Base-by-base conservation (phyloP, 2,797 vertebrate species). In the Carapus acus region DNA sequence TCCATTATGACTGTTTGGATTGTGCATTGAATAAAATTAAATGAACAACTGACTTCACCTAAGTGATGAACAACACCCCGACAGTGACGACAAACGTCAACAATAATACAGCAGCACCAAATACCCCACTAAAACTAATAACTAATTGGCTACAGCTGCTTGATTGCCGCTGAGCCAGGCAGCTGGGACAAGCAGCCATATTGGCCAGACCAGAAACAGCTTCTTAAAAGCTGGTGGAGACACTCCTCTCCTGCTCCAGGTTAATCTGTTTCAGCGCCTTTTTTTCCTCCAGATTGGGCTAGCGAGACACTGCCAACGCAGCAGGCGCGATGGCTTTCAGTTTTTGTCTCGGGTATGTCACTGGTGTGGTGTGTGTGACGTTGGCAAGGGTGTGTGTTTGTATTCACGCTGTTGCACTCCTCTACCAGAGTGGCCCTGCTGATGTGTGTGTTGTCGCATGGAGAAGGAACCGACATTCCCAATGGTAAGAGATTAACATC, bases 281-380 rank as follows among this genome's bases (percentile, higher is more conserved):
- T 42, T 29, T 78, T 71, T 70, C 43, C 64, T 71, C 61, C 73
- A 42, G 6, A 0, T 1, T 2, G 14, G 6, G 58, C 55, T 80
- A 53, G 67, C 38, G 74, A 83, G 79, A 83, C 69, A 67, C 70
- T 60, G 43, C 49, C 37, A 45, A n/a, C 63, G 49, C 41, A 52
- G 67, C 42, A 62, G 41, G 63, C 27, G 45, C 17, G 8, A 85
- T 86, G 83, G 48, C 40, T 29, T 52, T 76, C 12, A 15, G 20
- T n/a, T 22, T 54, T 50, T 39, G 9, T 21, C 22, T 69, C 11
- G 3, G 76, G 83, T 85, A 56, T 62, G 50, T 2, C 36, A 2
- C 9, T 34, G 49, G 5, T 1, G 1, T 18, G 0, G 8, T 1
- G 6, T 1, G 1, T 6, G 29, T n/a, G 2, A 7, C 1, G 8